Conservation (phyloP, 2,888 invertebrate species). For the Cepaea hortensis region DNA sequence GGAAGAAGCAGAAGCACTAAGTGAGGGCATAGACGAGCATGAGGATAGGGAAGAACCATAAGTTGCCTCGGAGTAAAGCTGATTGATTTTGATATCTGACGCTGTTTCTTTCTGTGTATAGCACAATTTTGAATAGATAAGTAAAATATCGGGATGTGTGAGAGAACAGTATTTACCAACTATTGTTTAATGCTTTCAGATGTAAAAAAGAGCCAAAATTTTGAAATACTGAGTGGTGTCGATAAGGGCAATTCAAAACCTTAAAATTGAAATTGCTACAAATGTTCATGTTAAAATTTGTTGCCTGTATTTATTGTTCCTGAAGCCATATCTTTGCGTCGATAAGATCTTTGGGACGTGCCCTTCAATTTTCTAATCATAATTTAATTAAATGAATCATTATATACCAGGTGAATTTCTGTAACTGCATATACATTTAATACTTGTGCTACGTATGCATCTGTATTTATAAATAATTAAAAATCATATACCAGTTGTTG, state of each 20-base stretch:
- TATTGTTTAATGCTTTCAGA: too few species aligned
- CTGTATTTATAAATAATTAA: background rate
- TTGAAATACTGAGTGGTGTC: too few species aligned
- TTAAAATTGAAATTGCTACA: background rate
- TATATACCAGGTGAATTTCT: background rate
- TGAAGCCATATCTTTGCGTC: background rate
- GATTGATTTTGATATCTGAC: background rate
- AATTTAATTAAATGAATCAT: background rate
- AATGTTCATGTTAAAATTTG: background rate
- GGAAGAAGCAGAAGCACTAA: background rate
- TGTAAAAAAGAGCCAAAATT: too few species aligned
- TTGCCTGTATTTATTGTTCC: background rate
- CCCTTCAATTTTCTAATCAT: background rate
- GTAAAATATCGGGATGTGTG: too few species aligned
- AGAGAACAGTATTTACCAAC: too few species aligned
- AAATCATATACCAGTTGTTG: constrained; percentile 3
- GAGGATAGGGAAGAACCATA: background rate
- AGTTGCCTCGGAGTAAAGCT: background rate
- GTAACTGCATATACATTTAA: background rate
- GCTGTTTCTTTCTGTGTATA: too few species aligned
- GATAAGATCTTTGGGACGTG: background rate
- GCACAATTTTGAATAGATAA: too few species aligned
- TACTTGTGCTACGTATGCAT: background rate
- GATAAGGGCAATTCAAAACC: too few species aligned
- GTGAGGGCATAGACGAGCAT: constrained; percentile 8